Percentiles rank a stretch among this genome's conserved stretches.
phyloP scores from a whole-genome alignment of 2,888 invertebrate species.

The Calliscelio sp. region DNA sequence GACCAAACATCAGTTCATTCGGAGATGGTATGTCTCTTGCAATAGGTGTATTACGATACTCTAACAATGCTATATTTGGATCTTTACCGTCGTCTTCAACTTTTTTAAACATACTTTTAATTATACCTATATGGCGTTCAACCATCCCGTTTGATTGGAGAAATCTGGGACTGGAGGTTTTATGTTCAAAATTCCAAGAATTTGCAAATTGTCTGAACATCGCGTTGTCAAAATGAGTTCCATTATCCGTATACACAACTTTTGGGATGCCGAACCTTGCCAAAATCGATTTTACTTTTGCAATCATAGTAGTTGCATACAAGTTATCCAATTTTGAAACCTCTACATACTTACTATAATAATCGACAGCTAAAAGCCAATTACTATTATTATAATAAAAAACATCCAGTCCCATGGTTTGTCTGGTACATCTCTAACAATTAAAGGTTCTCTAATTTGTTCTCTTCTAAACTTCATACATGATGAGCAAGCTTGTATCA shows the following conservation, averaged over 20 bases:
- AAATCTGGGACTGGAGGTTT: conserved; percentile 66
- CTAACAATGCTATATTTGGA: conserved; percentile 67
- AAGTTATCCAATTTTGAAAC: conserved; percentile 48
- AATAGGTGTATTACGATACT: conserved; percentile 75
- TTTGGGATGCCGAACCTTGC: conserved; percentile 61
- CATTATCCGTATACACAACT: conserved; percentile 67
- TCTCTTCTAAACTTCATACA: conserved; percentile 42
- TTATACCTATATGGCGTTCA: conserved; percentile 72
- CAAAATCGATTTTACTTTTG: conserved; percentile 59
- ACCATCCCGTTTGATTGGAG: conserved; percentile 72
- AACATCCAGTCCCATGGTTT: conserved; percentile 66
- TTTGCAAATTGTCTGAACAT: conserved; percentile 62
- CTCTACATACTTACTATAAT: conserved; percentile 68
- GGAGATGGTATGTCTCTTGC: conserved; percentile 67
- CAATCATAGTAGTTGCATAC: conserved; percentile 44
- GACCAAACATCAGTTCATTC: conserved; percentile 70
- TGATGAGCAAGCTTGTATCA: conserved; percentile 60
- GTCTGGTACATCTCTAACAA: conserved; percentile 45
- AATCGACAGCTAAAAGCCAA: conserved; percentile 64
- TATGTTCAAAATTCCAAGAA: conserved; percentile 57
- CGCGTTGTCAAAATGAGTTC: conserved; percentile 60
- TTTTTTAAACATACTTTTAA: conserved; percentile 75
- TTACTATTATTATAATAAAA: conserved; percentile 46
- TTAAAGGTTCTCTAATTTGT: conserved; percentile 14
- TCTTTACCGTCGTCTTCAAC: conserved; percentile 62